Base-by-base conservation (phyloP, 2,888 invertebrate species). In the Sarcophaga carnaria region DNA sequence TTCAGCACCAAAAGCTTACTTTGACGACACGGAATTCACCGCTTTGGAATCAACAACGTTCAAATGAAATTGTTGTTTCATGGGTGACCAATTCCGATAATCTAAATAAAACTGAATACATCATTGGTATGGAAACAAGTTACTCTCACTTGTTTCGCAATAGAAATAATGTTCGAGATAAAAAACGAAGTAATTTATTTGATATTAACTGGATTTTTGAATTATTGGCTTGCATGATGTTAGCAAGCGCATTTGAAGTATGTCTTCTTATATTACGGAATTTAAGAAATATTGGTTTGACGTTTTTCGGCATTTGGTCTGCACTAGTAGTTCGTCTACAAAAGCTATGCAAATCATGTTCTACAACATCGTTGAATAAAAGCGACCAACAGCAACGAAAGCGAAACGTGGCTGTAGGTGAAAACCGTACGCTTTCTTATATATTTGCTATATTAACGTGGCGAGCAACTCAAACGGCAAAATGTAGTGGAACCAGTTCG, bases 361-460 rank as follows among this genome's bases (percentile, higher is more conserved):
- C 25, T 3, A n/a, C 60, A 12, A 6, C 37, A 27, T 45, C 76
- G 47, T 60, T 20, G 4, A 66, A 20, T 62, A 77, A 49, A 45
- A 71, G 20, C 66, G 71, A 60, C 6, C 76, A 64, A 49, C 75
- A 80, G 4, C 75, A 80, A 2, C 70, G 75, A 14, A 80, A 54
- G 20, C 75, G 60, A 11, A 80, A 80, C 76, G 49, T 49, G 4
- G 17, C 64, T 2, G 47, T 64, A 12, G 71, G 71, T 8, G 76
- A 80, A 47, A 80, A 85, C n/a, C 84, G 80, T 0, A 85, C 84
- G 1, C 45, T 85, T 3, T 85, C 84, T 4, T 80, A 85, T 66
- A 80, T 85, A 71, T 85, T 80, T 17, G 84, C 84, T 8, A 71
- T 85, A 22, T 66, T 85, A n/a, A 85, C 84, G 2, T 85, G 84